Base-by-base conservation (phyloP, 2,888 invertebrate genomes). In the Ariolimax columbianus region DNA sequence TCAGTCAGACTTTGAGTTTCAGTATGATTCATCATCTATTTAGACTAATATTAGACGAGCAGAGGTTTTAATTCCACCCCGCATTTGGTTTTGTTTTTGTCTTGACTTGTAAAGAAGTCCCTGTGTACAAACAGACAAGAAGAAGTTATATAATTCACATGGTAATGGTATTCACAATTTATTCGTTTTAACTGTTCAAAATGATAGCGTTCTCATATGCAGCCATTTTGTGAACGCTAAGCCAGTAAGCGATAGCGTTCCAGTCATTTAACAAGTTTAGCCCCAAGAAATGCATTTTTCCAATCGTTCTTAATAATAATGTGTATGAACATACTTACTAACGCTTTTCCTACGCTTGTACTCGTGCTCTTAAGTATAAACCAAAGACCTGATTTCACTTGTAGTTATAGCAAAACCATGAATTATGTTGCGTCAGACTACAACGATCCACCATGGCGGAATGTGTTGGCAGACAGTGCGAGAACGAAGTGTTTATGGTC, bases 381-480 rank as follows among this genome's bases (percentile, higher is more conserved):
- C 47, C 47, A 33, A 51, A 43, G 0, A 11, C 1, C 33, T 51
- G 36, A 33, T 43, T 23, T 14, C 33, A 43, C 51, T 43, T 26
- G 51, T 17, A 33, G 23, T 51, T 75, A 30, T 3, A 75, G 33
- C 7, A 73, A 75, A 75, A 51, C 51, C 51, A 75, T 43, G 51
- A 75, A n/a, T 77, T 83, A 68, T 38, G 73, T 79, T 84, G 72
- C 84, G 72, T 80, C 84, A 68, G 6, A 55, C 19, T 55, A 66
- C 36, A 63, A 73, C 78, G 43, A 59, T 73, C 83, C 83, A 82
- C 79, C 78, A 86, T 86, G 86, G 86, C 86, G 84, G 84, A 78
- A 78, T 55, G 36, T 82, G 47, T 63, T 75, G 11, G 7, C 33
- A 72, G n/a, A 85, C 51, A 51, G 75, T 51, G 66, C 73, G 30